Evolutionary conservation across 37 sponge, comb jelly and placozoan species (phyloP), one percentile per base, ranked within the genome.

Genomic region (Chondrilla cf. caribensis): DNA sequence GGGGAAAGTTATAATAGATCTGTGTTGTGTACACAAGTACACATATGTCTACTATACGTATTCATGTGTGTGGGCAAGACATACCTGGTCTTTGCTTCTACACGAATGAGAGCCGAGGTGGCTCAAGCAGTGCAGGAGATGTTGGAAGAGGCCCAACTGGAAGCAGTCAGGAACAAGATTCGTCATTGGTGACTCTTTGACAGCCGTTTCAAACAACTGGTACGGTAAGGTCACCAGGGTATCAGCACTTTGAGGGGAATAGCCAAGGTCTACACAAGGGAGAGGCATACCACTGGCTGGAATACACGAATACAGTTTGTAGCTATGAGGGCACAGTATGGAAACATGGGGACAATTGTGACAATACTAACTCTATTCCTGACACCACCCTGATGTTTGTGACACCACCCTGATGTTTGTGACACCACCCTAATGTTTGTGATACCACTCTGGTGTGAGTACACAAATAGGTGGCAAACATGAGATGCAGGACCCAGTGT

Each of bases 111-210:
- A 88, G n/a, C 91, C 88, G 5, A 54, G 31, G 25, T 65, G 32
- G 24, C 81, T 68, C 47, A 94, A 66, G 57, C 91, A 94, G 29
- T 77, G 71, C 25, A 94, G 85, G 47, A 82, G 35, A 43, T 88
- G 89, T 67, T 88, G 87, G 42, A 90, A 21, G 38, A 88, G 67
- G 36, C 95, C 95, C n/a, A 59, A 57, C n/a, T 73, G 44, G 21
- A 83, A 83, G n/a, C 43, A 73, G 21, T 62, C 25, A 47, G 41
- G 47, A 19, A 86, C 33, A 2, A 90, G 40, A 25, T 51, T 24
- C 26, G 24, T 11, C 2, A 33, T 28, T 4, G 1, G 31, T n/a
- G 33, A 26, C 26, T 28, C 29, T 28, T 32, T 29, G 32, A 67
- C 31, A 1, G 35, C 68, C 68, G n/a, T 26, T 32, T 67, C 68